Evolutionary conservation across 2,797 vertebrate species (phyloP).

Genomic region (Pseudochirops cupreus): DNA sequence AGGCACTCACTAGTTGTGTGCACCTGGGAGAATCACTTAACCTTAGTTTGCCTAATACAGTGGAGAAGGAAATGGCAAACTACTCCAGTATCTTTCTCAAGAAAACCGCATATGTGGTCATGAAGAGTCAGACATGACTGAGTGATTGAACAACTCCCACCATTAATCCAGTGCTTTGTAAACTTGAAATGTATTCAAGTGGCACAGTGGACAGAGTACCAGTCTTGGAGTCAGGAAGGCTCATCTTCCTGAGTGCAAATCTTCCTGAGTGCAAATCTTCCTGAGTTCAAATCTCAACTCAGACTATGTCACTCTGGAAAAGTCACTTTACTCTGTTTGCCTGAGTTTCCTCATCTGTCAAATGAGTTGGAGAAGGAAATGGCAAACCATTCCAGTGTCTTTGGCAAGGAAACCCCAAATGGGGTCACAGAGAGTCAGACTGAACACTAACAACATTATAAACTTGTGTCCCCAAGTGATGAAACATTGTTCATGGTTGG

Average conservation of each 20-base stretch:
- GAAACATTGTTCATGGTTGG: conserved; percentile 19
- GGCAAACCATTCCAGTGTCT: not conserved
- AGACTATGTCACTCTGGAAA: not conserved
- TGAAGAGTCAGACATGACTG: not conserved
- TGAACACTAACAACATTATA: not conserved
- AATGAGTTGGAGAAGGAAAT: not conserved
- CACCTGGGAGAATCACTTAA: not conserved
- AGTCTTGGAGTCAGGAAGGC: not conserved
- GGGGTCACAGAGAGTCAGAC: not conserved
- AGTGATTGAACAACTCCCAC: not conserved
- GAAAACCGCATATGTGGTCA: not conserved
- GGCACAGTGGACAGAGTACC: not conserved
- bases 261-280: not conserved
- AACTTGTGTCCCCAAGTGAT: not conserved
- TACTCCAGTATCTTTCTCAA: not conserved
- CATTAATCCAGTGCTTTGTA: not conserved
- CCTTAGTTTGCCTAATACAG: not conserved
- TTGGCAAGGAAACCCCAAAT: not conserved
- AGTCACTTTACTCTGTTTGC: not conserved
- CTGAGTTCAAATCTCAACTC: not conserved
- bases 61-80: not conserved
- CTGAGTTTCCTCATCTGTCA: not conserved
- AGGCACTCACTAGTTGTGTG: not conserved
- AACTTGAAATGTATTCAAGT: not conserved
- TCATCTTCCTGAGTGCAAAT: not conserved